Percentiles rank a stretch among this genome's conserved stretches.
These are phyloP conservation scores for Glossophaga mutica DNA, from an alignment of 2,797 vertebrate species.

Conservation along the genomic window DNA sequence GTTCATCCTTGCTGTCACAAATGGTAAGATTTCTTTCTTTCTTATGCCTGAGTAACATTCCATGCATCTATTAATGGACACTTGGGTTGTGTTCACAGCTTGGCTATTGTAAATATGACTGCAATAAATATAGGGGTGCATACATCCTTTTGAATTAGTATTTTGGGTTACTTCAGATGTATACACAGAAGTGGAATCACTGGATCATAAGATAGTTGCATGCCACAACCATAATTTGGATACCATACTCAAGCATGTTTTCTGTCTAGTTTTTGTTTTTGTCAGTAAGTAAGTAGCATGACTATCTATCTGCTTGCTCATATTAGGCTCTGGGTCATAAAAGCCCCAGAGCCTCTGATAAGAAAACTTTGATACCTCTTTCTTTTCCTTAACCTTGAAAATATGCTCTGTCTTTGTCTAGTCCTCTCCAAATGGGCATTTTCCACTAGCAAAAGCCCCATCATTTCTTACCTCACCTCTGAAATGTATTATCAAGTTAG, in stretches of 20 bases:
- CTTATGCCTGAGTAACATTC: not conserved
- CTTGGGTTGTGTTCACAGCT: not conserved
- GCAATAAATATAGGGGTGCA: not conserved
- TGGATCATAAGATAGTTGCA: not conserved
- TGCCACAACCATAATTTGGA: not conserved
- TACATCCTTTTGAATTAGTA: not conserved
- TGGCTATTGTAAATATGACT: not conserved
- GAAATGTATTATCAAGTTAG: not conserved
- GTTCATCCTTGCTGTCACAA: not conserved
- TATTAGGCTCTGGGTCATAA: too few species aligned
- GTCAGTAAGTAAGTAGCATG: not conserved
- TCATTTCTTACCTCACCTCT: not conserved
- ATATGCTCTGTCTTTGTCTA: not conserved
- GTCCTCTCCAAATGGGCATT: not conserved
- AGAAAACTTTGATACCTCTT: not conserved
- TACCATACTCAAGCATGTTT: not conserved
- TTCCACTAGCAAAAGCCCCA: not conserved
- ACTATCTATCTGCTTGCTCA: not conserved
- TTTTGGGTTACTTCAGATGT: not conserved
- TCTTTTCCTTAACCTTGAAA: not conserved
- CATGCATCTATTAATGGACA: not conserved
- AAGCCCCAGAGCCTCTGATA: not conserved
- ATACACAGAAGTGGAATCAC: not conserved
- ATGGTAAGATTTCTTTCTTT: not conserved
- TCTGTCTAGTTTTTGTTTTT: not conserved